A percentile compares a stretch with the other conserved stretches of the same genome.
Evolutionary conservation across 2,888 invertebrate genomes (phyloP).

Genomic region (Ennomos quercinarius): DNA sequence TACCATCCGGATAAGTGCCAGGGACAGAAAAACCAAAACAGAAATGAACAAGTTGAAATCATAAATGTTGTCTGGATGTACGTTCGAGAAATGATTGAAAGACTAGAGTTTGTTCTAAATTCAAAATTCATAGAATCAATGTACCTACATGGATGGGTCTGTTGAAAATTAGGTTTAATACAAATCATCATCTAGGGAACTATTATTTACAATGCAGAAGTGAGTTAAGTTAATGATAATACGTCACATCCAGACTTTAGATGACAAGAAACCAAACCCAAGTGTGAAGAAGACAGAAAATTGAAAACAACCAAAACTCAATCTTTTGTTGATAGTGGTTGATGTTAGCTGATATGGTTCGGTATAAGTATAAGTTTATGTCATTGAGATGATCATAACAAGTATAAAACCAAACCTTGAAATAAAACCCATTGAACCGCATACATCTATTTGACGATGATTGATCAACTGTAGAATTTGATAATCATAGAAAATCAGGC

Average conservation of each 20-base stretch:
- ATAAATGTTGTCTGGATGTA: conserved; percentile 47
- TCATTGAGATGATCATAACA: conserved; percentile 27
- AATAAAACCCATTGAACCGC: conserved; percentile 37
- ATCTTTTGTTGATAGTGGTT: conserved; percentile 30
- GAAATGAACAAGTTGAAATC: conserved; percentile 73
- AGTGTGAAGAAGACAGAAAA: conserved; percentile 42
- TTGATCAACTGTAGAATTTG: conserved; percentile 34
- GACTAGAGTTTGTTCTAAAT: too few species aligned
- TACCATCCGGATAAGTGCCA: conserved; percentile 77
- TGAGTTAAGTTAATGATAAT: background rate
- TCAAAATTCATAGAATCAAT: too few species aligned
- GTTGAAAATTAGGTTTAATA: too few species aligned
- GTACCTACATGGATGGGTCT: too few species aligned
- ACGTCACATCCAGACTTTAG: conserved; percentile 50
- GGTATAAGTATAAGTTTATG: conserved; percentile 16
- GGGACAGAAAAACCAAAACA: conserved; percentile 75
- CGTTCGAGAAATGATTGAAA: background rate
- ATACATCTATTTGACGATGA: conserved; percentile 35
- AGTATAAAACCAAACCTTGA: conserved; percentile 25
- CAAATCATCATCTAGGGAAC: too few species aligned
- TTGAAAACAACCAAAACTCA: conserved; percentile 36
- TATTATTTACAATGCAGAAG: background rate
- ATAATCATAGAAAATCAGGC: too few species aligned
- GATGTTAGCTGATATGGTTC: conserved; percentile 32
- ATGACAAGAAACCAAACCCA: conserved; percentile 42